phyloP scores from a whole-genome alignment of 1,140 invertebrate genomes.

The Bicyclus anynana region DNA sequence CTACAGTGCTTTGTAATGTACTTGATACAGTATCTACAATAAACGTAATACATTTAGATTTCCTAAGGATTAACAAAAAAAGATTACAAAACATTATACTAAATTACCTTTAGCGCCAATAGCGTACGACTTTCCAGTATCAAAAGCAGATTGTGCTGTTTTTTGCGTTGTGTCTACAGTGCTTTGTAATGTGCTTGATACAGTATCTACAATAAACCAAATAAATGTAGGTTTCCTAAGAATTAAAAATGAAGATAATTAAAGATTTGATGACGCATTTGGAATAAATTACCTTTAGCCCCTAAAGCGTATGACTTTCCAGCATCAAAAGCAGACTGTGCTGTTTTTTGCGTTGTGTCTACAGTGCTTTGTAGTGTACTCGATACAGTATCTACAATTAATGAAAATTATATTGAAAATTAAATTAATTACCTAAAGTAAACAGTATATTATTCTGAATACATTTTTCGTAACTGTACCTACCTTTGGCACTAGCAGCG shows the following conservation, averaged over 20 bases:
- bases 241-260: too few relatives aligned
- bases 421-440: not conserved
- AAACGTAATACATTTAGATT: conserved; percentile 4
- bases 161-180: conserved; percentile 24
- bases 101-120: conserved; percentile 36
- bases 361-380: conserved; percentile 40
- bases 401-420: not conserved
- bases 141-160: conserved; percentile 38
- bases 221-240: too few relatives aligned
- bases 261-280: not conserved
- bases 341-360: conserved; percentile 44
- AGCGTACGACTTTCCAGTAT: conserved; percentile 44
- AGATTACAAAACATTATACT: not conserved
- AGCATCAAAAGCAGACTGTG: conserved; percentile 34
- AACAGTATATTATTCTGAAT: too few relatives aligned
- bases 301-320: conserved; percentile 34
- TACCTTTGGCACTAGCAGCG: too few relatives aligned
- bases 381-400: conserved; percentile 38
- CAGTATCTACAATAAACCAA: conserved; percentile 32
- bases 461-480: too few relatives aligned
- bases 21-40: conserved; percentile 49
- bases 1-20: conserved; percentile 40
- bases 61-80: not conserved
- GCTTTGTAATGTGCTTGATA: conserved; percentile 6
- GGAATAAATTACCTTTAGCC: conserved; percentile 39